phyloP scores from a whole-genome alignment of 2,113 vertebrate species.

The Xyrauchen texanus region DNA sequence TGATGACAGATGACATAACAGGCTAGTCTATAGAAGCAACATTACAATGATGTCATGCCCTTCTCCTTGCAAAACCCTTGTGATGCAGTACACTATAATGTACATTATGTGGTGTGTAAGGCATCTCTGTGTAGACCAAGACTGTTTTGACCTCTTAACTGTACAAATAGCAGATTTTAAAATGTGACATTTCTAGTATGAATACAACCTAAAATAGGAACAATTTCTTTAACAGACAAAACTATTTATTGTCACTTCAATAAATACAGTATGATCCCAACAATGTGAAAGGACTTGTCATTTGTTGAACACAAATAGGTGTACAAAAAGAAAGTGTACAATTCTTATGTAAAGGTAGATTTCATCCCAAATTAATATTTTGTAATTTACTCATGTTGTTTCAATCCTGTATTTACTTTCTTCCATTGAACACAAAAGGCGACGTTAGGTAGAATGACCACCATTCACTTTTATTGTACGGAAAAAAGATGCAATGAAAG shows the following conservation, averaged over 20 bases:
- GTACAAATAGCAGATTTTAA: not conserved
- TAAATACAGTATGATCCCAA: conserved; percentile 40
- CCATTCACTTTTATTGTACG: too few species aligned
- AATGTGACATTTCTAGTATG: conserved; percentile 3
- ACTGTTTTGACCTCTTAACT: not conserved
- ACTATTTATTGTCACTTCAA: not conserved
- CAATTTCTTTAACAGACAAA: conserved; percentile 9
- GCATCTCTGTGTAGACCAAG: not conserved
- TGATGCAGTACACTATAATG: conserved; percentile 12
- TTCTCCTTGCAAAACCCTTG: not conserved
- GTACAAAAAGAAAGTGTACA: not conserved
- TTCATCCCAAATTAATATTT: not conserved
- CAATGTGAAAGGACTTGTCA: not conserved
- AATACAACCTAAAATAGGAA: not conserved
- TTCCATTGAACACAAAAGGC: too few species aligned
- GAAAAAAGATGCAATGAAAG: too few species aligned
- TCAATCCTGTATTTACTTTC: too few species aligned
- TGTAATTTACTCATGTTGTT: not conserved
- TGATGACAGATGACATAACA: too few species aligned
- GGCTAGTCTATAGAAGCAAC: too few species aligned
- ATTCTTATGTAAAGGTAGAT: not conserved
- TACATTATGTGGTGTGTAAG: not conserved
- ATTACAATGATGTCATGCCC: too few species aligned
- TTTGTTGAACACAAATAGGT: conserved; percentile 3
- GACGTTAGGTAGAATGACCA: too few species aligned